Base-by-base conservation (phyloP, 2,888 invertebrate genomes). In the Anaspis maculata region DNA sequence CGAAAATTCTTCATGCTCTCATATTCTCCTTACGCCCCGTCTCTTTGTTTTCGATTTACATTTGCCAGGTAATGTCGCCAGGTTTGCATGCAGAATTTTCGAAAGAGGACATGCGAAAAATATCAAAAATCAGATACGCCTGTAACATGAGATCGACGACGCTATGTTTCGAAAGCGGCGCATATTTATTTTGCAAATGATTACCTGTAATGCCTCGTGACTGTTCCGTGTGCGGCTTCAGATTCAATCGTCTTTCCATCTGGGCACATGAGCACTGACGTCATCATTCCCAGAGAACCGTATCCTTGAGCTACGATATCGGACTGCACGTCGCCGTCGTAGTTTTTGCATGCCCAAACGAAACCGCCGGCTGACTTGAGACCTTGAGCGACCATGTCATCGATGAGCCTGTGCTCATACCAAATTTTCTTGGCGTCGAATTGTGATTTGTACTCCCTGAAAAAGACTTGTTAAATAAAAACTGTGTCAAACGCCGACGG, bases 321-420 rank as follows among this genome's bases (percentile, higher is more conserved):
- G 1, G 87, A 87, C 66, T 89, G 89, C 3, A 91, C 90, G 58
- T 91, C 91, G 16, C 91, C 91, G 56, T 89, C 88, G 59, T 91
- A 91, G 67, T 91, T 91, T 69, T 91, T 91, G 69, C 90, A 90
- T 12, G 88, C 82, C 91, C 91, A 91, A 27, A 91, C 83, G 61
- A 90, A 90, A 6, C 84, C 87, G 33, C 91, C 91, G 13, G 73
- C 71, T 15, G 88, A 82, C 68, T 91, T 89, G 28, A 89, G 67
- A 2, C 73, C 79, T 62, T 89, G 87, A 19, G 89, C 89, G 15
- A 91, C 90, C 88, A 89, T 89, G 62, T 91, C 90, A 61, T 91
- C 91, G 55, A 91, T 91, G 36, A 91, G 70, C 30, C 90, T 74
- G 64, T 91, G 91, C 64, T 91, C 90, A 60, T 91, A 91, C 87